Evolutionary conservation across 2,888 invertebrate genomes (phyloP), one percentile per base, ranked within the genome.

Genomic region (Cepaea hortensis): DNA sequence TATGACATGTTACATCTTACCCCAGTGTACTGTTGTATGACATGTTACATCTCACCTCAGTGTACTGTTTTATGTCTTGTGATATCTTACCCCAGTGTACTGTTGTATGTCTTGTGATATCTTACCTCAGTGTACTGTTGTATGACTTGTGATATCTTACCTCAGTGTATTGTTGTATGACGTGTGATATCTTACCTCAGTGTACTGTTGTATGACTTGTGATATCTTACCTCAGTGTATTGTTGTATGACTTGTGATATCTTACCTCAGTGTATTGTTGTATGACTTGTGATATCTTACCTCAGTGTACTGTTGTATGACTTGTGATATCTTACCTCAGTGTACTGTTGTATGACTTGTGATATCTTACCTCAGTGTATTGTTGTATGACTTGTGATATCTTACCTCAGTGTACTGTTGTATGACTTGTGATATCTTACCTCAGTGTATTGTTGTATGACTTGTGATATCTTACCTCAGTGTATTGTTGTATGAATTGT

Each of bases 351-450:
- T 55, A 55, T 55, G 6, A 55, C 55, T 55, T 55, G 55, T 55
- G 6, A 55, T 2, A 55, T 11, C 55, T 55, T 55, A 55, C n/a
- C 73, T 3, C 55, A 55, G 55, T n/a, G n/a, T n/a, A 20, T 3
- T 68, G 11, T 11, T 68, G 20, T 68, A 18, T 68, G 6, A 68
- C 15, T 23, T 50, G 70, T 72, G 5, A 72, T 13, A n/a, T 15
- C 87, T 90, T 89, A 94, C 93, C 89, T 89, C 89, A 68, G 68
- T 68, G n/a, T 55, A 55, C 55, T 55, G 55, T 9, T 55, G 55
- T 55, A 55, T 55, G 6, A 55, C 55, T 55, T 55, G 55, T 55
- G 6, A 2, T 2, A 55, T 9, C 55, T 55, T 55, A 55, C n/a
- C 73, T 3, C 55, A 55, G 55, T n/a, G n/a, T n/a, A 20, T 3